These are phyloP conservation scores for Zele albiditarsus DNA, from an alignment of 2,888 invertebrate species.

Conservation along the genomic window DNA sequence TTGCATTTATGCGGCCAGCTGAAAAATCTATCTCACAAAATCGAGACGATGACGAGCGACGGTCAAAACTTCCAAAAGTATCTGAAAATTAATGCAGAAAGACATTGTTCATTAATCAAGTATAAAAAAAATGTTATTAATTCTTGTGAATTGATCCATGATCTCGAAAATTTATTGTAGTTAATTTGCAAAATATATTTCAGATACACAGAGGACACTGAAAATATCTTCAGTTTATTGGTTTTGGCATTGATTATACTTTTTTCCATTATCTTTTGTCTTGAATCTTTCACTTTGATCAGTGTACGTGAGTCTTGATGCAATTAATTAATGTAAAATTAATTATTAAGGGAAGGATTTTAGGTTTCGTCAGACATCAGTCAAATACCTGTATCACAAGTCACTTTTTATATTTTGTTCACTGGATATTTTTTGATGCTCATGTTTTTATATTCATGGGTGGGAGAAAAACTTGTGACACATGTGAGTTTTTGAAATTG, in stretches of 20 bases:
- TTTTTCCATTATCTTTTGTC: neutral
- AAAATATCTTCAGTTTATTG: neutral
- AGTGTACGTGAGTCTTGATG: neutral
- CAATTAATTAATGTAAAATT: neutral
- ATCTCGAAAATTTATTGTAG: too few species aligned
- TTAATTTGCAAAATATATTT: neutral
- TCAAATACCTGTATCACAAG: neutral
- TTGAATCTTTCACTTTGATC: neutral
- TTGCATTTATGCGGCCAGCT: constrained; percentile 39
- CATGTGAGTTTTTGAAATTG: neutral
- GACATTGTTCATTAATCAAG: constrained; percentile 38
- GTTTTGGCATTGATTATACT: neutral
- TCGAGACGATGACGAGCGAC: constrained; percentile 22
- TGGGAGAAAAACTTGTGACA: constrained; percentile 20
- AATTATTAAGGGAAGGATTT: neutral
- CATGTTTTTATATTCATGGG: constrained; percentile 20
- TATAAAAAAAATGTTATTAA: neutral
- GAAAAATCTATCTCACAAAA: constrained; percentile 28
- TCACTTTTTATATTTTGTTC: neutral
- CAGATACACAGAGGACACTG: neutral
- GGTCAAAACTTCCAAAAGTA: constrained; percentile 7
- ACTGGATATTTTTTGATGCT: neutral
- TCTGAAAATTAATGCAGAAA: constrained; percentile 10
- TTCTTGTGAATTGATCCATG: neutral
- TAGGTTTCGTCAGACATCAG: neutral